A percentile compares a stretch with the other conserved stretches of the same genome.
Evolutionary conservation across 2,113 vertebrate species (phyloP).

Genomic region (Onychorhynchus coronatus): DNA sequence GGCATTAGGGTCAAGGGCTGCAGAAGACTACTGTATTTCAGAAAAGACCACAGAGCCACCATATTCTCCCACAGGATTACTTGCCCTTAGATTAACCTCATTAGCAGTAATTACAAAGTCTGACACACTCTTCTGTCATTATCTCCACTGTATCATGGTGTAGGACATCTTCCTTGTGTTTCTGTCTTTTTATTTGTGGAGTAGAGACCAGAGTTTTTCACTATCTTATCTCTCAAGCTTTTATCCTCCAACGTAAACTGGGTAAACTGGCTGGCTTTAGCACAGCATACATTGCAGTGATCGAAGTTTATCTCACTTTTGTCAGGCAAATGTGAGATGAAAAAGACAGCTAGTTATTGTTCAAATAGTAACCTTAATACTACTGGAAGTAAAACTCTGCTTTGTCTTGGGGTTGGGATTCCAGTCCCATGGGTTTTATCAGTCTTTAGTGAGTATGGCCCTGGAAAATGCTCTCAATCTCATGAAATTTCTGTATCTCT

Average conservation of each 20-base stretch:
- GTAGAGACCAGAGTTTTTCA: not conserved
- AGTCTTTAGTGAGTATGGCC: not conserved
- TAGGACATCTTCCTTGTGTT: not conserved
- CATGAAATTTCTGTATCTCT: not conserved
- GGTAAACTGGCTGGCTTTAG: not conserved
- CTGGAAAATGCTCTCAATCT: not conserved
- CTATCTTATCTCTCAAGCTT: not conserved
- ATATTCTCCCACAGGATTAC: not conserved
- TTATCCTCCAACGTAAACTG: not conserved
- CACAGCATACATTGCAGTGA: not conserved
- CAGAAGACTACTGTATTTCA: not conserved
- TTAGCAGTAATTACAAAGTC: constrained; percentile 42
- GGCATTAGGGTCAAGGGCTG: not conserved
- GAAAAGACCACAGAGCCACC: not conserved
- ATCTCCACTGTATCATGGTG: not conserved
- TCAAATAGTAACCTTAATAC: not conserved
- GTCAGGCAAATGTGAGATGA: not conserved
- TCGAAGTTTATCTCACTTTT: not conserved
- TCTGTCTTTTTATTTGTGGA: not conserved
- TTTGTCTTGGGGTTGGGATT: not conserved
- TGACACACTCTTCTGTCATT: constrained; percentile 5
- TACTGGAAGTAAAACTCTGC: not conserved
- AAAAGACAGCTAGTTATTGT: not conserved
- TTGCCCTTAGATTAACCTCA: constrained; percentile 36
- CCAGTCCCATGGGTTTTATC: not conserved